phyloP scores from a whole-genome alignment of 2,888 invertebrate species.

The Cantharis flavilabris region DNA sequence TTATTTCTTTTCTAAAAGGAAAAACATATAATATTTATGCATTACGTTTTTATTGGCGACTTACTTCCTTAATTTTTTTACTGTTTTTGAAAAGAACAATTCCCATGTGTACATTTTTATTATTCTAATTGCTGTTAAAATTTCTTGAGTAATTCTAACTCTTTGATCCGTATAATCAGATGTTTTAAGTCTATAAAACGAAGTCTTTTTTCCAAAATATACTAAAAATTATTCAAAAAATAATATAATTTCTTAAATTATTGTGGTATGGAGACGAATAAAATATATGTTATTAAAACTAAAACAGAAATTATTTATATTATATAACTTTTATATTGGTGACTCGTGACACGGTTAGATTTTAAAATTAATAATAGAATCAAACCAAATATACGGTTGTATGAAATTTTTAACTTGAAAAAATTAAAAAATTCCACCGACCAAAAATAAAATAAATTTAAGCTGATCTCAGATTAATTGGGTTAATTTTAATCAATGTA shows the following conservation, averaged over 20 bases:
- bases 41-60: constrained; percentile 40
- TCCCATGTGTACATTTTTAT: constrained; percentile 65
- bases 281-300: too few species aligned
- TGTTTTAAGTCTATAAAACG: constrained; percentile 25
- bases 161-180: constrained; percentile 76
- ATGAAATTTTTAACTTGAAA: too few species aligned
- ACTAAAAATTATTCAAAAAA: constrained; percentile 56
- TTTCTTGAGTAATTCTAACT: constrained; percentile 87
- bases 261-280: background rate
- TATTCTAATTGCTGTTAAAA: constrained; percentile 85
- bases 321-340: too few species aligned
- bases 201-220: constrained; percentile 51
- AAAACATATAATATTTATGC: background rate
- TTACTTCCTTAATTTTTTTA: constrained; percentile 74
- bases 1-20: constrained; percentile 67
- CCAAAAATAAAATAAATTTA: too few species aligned
- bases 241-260: background rate
- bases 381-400: too few species aligned
- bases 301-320: too few species aligned
- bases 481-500: too few species aligned
- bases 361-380: too few species aligned
- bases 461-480: too few species aligned
- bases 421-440: too few species aligned
- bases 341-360: too few species aligned
- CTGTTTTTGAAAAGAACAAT: constrained; percentile 74